These are phyloP conservation scores for Trisateles emortualis DNA, from an alignment of 2,888 invertebrate species.

Conservation along the genomic window DNA sequence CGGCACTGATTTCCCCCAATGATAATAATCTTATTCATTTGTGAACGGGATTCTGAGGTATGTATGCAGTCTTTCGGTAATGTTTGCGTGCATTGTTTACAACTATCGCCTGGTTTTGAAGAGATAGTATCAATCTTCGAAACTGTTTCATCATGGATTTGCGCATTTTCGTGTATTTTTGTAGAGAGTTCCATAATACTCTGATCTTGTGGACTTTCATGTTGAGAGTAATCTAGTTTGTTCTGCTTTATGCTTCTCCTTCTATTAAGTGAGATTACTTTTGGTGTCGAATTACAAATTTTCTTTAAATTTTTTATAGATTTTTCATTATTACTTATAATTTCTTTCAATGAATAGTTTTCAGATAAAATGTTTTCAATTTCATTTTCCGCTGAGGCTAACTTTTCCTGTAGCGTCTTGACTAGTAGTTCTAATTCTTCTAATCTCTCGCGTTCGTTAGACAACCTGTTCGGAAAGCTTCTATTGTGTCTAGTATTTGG, in stretches of 20 bases:
- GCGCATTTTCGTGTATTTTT: too few relatives aligned
- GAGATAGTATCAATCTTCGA: neutral
- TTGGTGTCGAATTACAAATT: neutral
- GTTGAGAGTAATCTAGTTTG: neutral
- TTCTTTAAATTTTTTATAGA: neutral
- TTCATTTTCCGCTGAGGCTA: neutral
- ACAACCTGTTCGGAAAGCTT: neutral
- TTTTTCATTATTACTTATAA: neutral
- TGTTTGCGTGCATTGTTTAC: too few relatives aligned
- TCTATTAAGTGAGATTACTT: neutral
- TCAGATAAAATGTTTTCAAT: neutral
- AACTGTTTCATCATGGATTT: too few relatives aligned
- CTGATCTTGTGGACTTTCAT: neutral
- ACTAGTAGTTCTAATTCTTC: neutral
- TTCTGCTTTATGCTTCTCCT: neutral
- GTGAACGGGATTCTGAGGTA: neutral
- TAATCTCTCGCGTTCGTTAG: neutral
- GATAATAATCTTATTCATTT: neutral
- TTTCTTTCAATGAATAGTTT: neutral
- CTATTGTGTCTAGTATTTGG: neutral
- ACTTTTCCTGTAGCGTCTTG: neutral
- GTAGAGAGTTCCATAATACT: too few relatives aligned
- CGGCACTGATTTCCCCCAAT: neutral
- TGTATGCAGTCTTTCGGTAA: too few relatives aligned
- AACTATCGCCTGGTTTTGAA: neutral